Evolutionary conservation across 2,797 vertebrate species (phyloP), one percentile per base, ranked within the genome.

Genomic region (Cyclura pinguis): DNA sequence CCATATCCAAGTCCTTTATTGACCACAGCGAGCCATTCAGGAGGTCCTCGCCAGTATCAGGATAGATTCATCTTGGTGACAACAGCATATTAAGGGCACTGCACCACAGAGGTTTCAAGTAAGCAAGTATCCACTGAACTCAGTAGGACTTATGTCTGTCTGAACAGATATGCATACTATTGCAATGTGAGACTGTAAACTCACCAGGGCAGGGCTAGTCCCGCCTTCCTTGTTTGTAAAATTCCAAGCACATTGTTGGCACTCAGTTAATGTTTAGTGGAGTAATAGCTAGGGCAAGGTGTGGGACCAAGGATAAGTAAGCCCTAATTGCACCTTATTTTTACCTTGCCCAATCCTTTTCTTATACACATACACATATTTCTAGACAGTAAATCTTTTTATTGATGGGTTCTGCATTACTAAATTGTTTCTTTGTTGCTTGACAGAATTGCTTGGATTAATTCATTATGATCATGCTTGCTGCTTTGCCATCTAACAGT

Each of bases 311-410:
- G 77, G 91, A 0, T 73, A 84, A 92, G 81, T 93, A 0, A 80
- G 8, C 57, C 94, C 52, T 95, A 95, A 95, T 95, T 96, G 94
- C 92, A 82, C 50, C 92, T 91, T 95, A 88, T 96, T 95, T 96
- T 95, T 96, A 96, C 96, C 93, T 92, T 76, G 80, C 87, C 86
- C 88, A 67, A 91, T 88, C 90, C 95, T 85, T 93, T 92, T 93
- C 85, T 93, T 18, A 78, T 20, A 16, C 35, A 91, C 92, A 87
- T 95, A 92, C 91, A 92, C 67, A 69, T 32, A 69, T 94, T 90
- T 95, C 86, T 93, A 93, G 93, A 89, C 55, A 93, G 89, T 72
- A 93, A 50, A 55, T 86, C 91, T 90, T 93, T 91, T 83, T 91
- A 74, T 76, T 87, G 14, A 80, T 59, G 84, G 82, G 88, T 77